Percentiles rank a stretch among this genome's conserved stretches.
phyloP scores from a whole-genome alignment of 2,888 invertebrate species.

The Ametastegia equiseti region DNA sequence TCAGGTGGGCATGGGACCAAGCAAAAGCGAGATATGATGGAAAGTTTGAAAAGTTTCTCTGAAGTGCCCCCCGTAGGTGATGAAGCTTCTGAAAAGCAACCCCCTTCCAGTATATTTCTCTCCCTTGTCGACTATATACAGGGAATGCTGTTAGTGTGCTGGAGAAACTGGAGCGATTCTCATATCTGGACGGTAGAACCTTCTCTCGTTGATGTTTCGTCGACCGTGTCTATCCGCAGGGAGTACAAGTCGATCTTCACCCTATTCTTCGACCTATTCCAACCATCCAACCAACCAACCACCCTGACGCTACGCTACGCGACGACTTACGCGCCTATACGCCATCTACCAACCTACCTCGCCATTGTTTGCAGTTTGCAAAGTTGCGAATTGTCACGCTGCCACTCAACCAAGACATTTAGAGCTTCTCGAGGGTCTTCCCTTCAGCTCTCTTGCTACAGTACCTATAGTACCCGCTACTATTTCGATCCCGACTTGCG shows the following conservation, averaged over 20 bases:
- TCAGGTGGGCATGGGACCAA: constrained; percentile 42
- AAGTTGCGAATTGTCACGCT: constrained; percentile 31
- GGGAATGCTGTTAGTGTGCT: neutral
- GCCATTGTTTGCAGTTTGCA: constrained; percentile 30
- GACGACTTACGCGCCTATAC: neutral
- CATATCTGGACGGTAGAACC: neutral
- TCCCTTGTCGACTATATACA: constrained; percentile 7
- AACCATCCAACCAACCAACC: too few species aligned
- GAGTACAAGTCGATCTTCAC: constrained; percentile 34
- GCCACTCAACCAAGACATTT: neutral
- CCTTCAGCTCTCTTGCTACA: neutral
- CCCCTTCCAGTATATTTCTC: neutral
- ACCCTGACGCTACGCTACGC: too few species aligned
- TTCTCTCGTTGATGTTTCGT: neutral
- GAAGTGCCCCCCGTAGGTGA: constrained; percentile 56
- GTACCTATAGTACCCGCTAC: neutral
- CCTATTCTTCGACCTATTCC: neutral
- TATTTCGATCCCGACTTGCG: neutral
- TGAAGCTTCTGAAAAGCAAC: constrained; percentile 56
- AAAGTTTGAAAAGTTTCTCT: constrained; percentile 55
- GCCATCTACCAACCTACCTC: neutral
- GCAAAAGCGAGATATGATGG: constrained; percentile 24
- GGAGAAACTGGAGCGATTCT: neutral
- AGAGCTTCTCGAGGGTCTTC: neutral
- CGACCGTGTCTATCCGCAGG: constrained; percentile 13